Evolutionary conservation across 2,113 vertebrate genomes (phyloP).

Genomic region (Microcebus jonahi): DNA sequence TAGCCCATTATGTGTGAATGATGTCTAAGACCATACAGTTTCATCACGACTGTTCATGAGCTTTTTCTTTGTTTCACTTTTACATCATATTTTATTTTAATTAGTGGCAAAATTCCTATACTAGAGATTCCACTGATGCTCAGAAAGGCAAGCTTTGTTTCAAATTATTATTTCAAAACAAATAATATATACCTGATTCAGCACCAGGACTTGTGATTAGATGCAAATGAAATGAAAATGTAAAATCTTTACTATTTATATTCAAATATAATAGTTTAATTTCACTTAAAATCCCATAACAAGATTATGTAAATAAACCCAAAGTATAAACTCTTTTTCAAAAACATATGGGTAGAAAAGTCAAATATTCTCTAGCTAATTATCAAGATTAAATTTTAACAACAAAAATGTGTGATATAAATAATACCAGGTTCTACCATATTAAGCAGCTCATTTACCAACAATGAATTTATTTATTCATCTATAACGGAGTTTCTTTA

Average conservation of each 20-base stretch:
- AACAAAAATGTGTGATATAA: background rate
- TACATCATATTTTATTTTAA: background rate
- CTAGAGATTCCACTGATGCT: background rate
- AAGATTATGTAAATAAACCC: background rate
- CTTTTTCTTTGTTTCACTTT: background rate
- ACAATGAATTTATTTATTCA: background rate
- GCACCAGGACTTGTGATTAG: background rate
- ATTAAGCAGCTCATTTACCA: background rate
- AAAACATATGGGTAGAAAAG: background rate
- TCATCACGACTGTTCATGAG: background rate
- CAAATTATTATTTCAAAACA: conserved; percentile 13
- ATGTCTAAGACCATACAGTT: background rate
- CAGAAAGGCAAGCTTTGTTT: background rate
- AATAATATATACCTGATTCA: background rate
- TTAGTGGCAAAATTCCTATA: background rate
- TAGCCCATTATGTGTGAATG: background rate
- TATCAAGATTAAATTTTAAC: conserved; percentile 9
- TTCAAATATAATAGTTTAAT: background rate
- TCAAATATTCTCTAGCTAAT: background rate
- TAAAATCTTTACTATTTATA: background rate
- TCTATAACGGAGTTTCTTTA: background rate
- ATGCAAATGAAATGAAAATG: background rate
- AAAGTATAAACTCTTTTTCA: background rate
- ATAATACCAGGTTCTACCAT: background rate
- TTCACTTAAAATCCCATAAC: background rate